phyloP scores from a whole-genome alignment of 2,888 invertebrate species.

The Eulithis testata region DNA sequence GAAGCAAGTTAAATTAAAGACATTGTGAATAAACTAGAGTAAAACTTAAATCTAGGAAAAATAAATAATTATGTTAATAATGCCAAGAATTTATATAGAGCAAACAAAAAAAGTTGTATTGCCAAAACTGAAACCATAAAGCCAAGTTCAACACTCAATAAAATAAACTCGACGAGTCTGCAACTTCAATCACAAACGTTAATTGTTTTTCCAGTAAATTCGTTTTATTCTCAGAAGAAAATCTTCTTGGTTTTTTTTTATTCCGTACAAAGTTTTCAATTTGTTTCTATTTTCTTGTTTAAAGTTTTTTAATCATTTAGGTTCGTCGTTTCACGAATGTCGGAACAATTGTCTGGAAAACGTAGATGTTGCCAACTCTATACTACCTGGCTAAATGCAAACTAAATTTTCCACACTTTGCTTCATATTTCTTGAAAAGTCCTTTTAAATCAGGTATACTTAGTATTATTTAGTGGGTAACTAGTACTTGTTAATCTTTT shows the following conservation, averaged over 20 bases:
- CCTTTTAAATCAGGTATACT: too few relatives aligned
- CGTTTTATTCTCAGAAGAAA: conserved; percentile 16
- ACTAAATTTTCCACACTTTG: too few relatives aligned
- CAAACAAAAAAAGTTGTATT: too few relatives aligned
- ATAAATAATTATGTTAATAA: too few relatives aligned
- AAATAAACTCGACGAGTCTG: neutral
- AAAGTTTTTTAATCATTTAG: conserved; percentile 57
- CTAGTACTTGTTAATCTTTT: too few relatives aligned
- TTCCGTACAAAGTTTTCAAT: conserved; percentile 40
- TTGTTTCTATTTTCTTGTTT: conserved; percentile 44
- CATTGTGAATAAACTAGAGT: too few relatives aligned
- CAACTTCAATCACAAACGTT: conserved; percentile 12
- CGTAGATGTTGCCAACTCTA: conserved; percentile 21
- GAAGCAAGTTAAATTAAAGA: too few relatives aligned
- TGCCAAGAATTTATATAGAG: too few relatives aligned
- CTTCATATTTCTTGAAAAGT: too few relatives aligned
- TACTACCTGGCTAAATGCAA: conserved; percentile 9
- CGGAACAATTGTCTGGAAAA: conserved; percentile 43
- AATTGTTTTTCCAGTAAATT: conserved; percentile 19
- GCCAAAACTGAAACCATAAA: too few relatives aligned
- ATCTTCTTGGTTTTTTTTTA: conserved; percentile 28
- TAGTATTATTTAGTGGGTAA: too few relatives aligned
- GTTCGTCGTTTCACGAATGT: conserved; percentile 34
- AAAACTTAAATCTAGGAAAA: too few relatives aligned
- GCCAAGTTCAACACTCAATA: neutral